Evolutionary conservation across 2,888 invertebrate genomes (phyloP), one percentile per base, ranked within the genome.

Genomic region (Agriopis leucophaearia): DNA sequence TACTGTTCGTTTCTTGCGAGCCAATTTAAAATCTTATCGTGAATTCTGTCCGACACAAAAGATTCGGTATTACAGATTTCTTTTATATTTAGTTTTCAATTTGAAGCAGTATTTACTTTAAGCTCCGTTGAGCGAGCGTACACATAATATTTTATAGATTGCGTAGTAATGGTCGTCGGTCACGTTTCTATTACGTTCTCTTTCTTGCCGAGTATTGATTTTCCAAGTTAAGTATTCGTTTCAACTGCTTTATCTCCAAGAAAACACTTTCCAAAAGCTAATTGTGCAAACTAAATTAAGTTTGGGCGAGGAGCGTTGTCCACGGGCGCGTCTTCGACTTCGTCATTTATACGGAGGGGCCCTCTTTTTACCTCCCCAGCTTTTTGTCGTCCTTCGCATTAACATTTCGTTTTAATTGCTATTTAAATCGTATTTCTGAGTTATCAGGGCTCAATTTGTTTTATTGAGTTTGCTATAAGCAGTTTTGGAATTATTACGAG

Each of bases 281-380:
- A 88, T 89, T 88, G 86, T 81, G 78, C 82, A 80, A 84, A 84
- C 86, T 88, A 88, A 75, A 87, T 88, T 85, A 82, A 84, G 83
- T 89, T 86, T 83, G 75, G 78, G 69, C 79, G 77, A 71, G 66
- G 73, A 74, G 78, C 78, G 79, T 78, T 84, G 86, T 87, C 85
- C 84, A 78, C 79, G 79, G 73, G 78, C 78, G 79, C 77, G 76
- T 75, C 81, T 79, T 80, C 70, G 57, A 66, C 71, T 70, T 72
- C 81, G 80, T 80, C 88, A 86, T 88, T 87, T 86, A 83, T 87
- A 82, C 84, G 81, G 79, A 84, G 81, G 79, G 77, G 77, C 79
- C 83, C 81, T 80, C 74, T 79, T 78, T 79, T 83, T 80, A 79
- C 82, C 80, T 83, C 81, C 82, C 80, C 74, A 70, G 69, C 80